A percentile compares a stretch with the other conserved stretches of the same genome.
These are phyloP conservation scores for Parauchenoglanis ngamensis DNA, from an alignment of 2,797 vertebrate species.

Conservation along the genomic window DNA sequence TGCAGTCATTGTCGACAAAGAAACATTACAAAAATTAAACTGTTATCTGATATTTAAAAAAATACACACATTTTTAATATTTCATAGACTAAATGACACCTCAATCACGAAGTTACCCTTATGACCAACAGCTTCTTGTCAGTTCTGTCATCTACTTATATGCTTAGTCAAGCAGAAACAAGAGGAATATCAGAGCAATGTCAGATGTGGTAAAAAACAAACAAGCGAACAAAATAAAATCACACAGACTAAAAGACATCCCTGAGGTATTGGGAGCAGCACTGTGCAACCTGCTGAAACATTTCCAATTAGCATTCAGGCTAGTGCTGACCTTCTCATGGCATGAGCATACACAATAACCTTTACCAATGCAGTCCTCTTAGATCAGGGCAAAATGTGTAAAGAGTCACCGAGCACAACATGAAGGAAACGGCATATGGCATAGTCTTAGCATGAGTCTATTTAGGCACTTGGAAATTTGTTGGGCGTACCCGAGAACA, in stretches of 20 bases:
- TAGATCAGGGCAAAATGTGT: constrained; percentile 11
- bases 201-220: constrained; percentile 8
- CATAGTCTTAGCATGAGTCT: constrained; percentile 3
- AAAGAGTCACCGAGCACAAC: neutral
- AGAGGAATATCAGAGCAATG: neutral
- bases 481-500: neutral
- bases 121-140: neutral
- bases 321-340: constrained; percentile 12
- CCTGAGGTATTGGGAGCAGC: neutral
- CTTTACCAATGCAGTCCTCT: constrained; percentile 11
- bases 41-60: neutral
- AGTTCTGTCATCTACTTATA: constrained; percentile 15
- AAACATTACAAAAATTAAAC: neutral
- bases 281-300: constrained; percentile 4
- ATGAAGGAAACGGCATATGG: constrained; percentile 8
- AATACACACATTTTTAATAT: neutral
- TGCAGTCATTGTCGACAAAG: neutral
- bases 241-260: constrained; percentile 5
- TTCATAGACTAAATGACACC: neutral
- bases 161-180: constrained; percentile 12
- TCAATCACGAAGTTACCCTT: neutral
- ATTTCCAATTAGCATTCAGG: constrained; percentile 12
- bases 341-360: constrained; percentile 4
- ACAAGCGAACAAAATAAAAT: neutral
- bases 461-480: neutral